Conservation (phyloP, 1,140 invertebrate genomes). For the Sminthurinus signatus region DNA sequence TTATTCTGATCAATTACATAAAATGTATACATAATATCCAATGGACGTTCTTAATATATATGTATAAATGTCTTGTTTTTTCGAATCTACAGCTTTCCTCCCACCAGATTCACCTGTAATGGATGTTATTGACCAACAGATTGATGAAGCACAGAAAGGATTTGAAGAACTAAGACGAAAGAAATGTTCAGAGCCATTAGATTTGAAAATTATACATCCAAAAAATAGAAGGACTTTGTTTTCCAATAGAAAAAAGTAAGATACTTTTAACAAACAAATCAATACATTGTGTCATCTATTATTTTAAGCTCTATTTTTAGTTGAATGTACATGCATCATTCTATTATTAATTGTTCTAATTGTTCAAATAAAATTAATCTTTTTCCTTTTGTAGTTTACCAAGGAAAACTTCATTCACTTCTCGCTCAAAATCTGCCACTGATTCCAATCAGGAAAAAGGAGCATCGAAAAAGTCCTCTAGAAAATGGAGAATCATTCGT, state of each 20-base stretch:
- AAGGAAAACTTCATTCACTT: background rate
- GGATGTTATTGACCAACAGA: conserved; percentile 36
- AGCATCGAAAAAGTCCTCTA: conserved; percentile 6
- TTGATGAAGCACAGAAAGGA: conserved; percentile 38
- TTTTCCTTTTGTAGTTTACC: no score
- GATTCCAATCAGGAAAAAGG: background rate
- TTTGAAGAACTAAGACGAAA: conserved; percentile 31
- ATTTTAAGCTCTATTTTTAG: no score
- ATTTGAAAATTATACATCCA: conserved; percentile 38
- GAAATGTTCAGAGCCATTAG: conserved; percentile 16
- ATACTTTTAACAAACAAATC: no score
- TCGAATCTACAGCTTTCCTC: no score
- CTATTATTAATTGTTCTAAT: no score
- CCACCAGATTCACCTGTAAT: conserved; percentile 35
- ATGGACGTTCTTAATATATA: no score
- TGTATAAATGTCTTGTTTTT: no score
- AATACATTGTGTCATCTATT: no score
- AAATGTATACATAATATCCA: no score
- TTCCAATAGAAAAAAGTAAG: conserved; percentile 23
- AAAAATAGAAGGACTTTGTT: conserved; percentile 23
- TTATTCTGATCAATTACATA: no score
- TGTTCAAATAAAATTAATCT: no score
- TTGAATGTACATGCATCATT: no score
- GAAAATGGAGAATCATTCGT: conserved; percentile 37
- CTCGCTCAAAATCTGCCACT: conserved; percentile 14